Percentiles rank a stretch among this genome's conserved stretches.
Evolutionary conservation across 2,888 invertebrate species (phyloP).

Genomic region (Plebejus melissa): DNA sequence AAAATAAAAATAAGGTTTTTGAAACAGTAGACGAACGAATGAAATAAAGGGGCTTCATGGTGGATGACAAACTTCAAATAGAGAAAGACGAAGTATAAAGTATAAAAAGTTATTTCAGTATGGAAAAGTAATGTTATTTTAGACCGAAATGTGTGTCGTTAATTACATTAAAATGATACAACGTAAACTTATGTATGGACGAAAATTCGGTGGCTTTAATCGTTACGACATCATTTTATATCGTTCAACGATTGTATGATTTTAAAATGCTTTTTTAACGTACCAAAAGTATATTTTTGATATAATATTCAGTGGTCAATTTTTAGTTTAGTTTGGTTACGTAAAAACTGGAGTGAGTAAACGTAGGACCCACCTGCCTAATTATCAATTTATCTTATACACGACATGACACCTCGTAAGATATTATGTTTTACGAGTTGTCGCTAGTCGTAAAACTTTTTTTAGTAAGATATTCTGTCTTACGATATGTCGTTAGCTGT

Average conservation of each 20-base stretch:
- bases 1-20: not conserved
- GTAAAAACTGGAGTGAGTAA: not conserved
- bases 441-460: not conserved
- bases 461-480: too few relatives aligned
- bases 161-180: not conserved
- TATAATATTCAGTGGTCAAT: not conserved
- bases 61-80: not conserved
- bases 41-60: not conserved
- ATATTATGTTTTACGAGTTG: not conserved
- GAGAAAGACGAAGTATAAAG: not conserved
- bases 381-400: not conserved
- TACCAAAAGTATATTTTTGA: too few relatives aligned
- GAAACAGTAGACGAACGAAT: not conserved
- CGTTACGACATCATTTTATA: not conserved
- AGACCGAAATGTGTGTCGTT: not conserved
- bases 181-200: not conserved
- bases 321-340: not conserved
- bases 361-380: too few relatives aligned
- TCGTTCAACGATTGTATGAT: not conserved
- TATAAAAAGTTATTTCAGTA: not conserved
- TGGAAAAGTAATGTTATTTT: conserved; percentile 18
- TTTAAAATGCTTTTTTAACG: not conserved
- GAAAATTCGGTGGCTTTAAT: not conserved
- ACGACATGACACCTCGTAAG: too few relatives aligned
- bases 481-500: not conserved